Percentiles rank a stretch among this genome's conserved stretches.
Conservation (phyloP, 1,140 invertebrate species). For the Drosophila ficusphila region DNA sequence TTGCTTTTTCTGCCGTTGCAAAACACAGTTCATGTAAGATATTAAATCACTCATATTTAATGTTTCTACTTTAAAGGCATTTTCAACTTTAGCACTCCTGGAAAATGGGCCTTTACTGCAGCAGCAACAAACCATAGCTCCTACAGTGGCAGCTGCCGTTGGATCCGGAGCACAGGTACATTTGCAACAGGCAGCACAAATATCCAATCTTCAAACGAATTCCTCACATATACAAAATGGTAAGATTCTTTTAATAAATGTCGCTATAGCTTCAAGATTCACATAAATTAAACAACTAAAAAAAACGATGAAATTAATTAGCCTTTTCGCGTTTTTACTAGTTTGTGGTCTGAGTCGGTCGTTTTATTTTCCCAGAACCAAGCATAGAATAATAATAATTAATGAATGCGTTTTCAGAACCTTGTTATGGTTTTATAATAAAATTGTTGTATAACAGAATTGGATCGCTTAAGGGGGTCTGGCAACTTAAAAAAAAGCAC, state of each 20-base stretch:
- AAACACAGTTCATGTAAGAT: slow-evolving; percentile 84
- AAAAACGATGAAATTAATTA: too few species aligned
- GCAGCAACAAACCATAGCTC: slow-evolving; percentile 44
- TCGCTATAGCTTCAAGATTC: too few species aligned
- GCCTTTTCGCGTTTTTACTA: too few species aligned
- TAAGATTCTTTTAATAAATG: slow-evolving; percentile 15
- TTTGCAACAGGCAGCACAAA: slow-evolving; percentile 53
- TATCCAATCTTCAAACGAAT: slow-evolving; percentile 84
- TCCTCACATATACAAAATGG: slow-evolving; percentile 82
- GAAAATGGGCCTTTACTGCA: slow-evolving; percentile 76
- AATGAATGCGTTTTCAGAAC: too few species aligned
- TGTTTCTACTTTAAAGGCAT: background rate
- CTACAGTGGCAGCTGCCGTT: slow-evolving; percentile 72
- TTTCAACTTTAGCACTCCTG: slow-evolving; percentile 64
- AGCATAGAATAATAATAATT: too few species aligned
- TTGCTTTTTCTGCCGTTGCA: slow-evolving; percentile 84
- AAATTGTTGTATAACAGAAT: too few species aligned
- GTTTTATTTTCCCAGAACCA: too few species aligned
- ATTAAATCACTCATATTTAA: background rate
- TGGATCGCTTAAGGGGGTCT: too few species aligned
- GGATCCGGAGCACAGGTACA: slow-evolving; percentile 60
- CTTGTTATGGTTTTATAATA: too few species aligned
- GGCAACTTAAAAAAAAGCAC: too few species aligned
- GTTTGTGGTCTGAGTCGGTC: too few species aligned
- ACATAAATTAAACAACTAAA: background rate